Evolutionary conservation across 2,113 vertebrate genomes (phyloP), one percentile per base, ranked within the genome.

Genomic region (Cryptotis parvus): DNA sequence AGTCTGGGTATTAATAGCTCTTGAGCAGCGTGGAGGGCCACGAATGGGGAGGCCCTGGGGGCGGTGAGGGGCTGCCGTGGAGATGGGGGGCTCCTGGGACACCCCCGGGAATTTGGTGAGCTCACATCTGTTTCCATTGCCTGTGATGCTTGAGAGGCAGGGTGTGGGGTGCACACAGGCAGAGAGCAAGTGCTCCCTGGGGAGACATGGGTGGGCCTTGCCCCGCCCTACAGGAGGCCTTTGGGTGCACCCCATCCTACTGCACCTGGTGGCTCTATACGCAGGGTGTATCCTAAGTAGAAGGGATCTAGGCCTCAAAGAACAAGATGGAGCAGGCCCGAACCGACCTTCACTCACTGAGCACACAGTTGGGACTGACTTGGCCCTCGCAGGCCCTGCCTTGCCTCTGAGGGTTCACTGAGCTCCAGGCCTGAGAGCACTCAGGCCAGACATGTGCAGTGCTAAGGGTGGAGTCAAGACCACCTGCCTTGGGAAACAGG

Each of bases 1-100:
- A 79, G 74, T 69, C 81, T 24, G 16, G 2, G 72, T 39, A 33
- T 95, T 83, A 78, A 94, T 89, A 91, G 61, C 85, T 55, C 63
- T 5, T 74, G 76, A 87, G 73, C 6, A 87, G 73, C 6, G 7
- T 81, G 84, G 85, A 72, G 58, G 75, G 35, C 39, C 6, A 0
- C 45, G 55, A 90, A 77, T 74, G 65, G 65, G 69, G 5, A 89
- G 77, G 26, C 35, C 76, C 41, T 0, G 77, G 58, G 52, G 55
- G n/a, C 74, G 90, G 84, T 31, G 18, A 69, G 70, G 70, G 37
- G 35, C 81, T 77, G 84, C 73, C 43, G 1, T 7, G 77, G 78
- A 92, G 84, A 80, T 73, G 85, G 68, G 81, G 73, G 26, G 16
- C 26, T 93, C 81, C 81, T 80, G 76, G 41, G 8, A 27, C 81